A percentile compares a stretch with the other conserved stretches of the same genome.
phyloP scores from a whole-genome alignment of 1,140 invertebrate genomes.

The Pristionchus pacificus region DNA sequence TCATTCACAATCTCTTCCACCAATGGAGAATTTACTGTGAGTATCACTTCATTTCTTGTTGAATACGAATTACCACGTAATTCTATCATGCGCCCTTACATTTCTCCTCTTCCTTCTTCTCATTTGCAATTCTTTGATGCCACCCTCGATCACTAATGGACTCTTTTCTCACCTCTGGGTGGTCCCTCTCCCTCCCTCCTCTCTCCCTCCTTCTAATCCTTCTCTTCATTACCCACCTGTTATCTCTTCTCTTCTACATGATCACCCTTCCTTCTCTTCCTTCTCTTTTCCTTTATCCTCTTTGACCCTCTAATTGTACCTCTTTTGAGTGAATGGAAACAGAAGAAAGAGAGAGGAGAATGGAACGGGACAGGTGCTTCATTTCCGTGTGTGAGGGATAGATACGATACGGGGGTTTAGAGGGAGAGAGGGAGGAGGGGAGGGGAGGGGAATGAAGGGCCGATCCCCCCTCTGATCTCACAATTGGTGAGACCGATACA shows the following conservation, averaged over 20 bases:
- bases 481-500: too few species aligned
- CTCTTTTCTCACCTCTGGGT: not conserved
- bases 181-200: not conserved
- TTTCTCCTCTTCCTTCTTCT: not conserved
- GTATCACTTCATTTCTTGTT: constrained; percentile 2
- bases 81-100: not conserved
- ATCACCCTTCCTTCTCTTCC: not conserved
- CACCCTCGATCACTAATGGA: not conserved
- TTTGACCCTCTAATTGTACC: too few species aligned
- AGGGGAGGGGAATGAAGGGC: too few species aligned
- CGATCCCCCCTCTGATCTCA: too few species aligned
- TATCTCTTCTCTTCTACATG: not conserved
- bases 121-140: constrained; percentile 9
- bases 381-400: too few species aligned
- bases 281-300: too few species aligned
- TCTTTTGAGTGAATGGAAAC: too few species aligned
- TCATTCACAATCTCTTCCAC: constrained; percentile 23
- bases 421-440: too few species aligned
- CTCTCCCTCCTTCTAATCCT: constrained; percentile 7
- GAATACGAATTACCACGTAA: not conserved
- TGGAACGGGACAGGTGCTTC: too few species aligned
- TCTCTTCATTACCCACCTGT: constrained; percentile 1
- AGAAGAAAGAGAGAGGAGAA: too few species aligned
- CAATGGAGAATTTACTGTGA: constrained; percentile 20
- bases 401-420: too few species aligned